Conservation (phyloP, 1,140 invertebrate genomes). For the Leucophenga varia region DNA sequence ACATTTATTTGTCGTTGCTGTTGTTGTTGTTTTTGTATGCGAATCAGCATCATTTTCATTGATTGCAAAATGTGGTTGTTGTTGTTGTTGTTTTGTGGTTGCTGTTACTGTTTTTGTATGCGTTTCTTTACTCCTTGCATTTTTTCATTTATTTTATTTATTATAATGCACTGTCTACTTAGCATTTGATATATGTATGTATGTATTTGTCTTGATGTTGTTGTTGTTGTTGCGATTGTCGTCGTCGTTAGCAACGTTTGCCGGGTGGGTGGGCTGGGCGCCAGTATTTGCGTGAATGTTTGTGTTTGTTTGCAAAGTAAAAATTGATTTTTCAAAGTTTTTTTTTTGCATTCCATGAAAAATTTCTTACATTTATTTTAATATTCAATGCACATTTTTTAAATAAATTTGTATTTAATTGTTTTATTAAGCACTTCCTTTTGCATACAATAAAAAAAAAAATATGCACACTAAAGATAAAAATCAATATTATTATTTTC, state of each 20-base stretch:
- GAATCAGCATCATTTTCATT: too few relatives aligned
- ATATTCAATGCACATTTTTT: background rate
- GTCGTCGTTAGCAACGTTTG: conserved; percentile 13
- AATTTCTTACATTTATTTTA: conserved; percentile 13
- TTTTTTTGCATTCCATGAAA: conserved; percentile 27
- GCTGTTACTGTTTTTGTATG: conserved; percentile 12
- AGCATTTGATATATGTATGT: background rate
- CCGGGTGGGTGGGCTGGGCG: conserved; percentile 47
- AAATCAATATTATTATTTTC: too few relatives aligned
- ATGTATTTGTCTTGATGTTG: background rate
- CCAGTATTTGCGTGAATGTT: too few relatives aligned
- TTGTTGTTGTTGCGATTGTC: background rate
- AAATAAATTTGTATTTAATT: conserved; percentile 8
- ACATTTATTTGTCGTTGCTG: conserved; percentile 1
- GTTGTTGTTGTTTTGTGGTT: conserved; percentile 6
- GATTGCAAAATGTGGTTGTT: too few relatives aligned
- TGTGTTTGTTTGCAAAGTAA: too few relatives aligned
- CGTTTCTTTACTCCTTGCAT: background rate
- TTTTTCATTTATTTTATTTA: too few relatives aligned
- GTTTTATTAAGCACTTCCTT: too few relatives aligned
- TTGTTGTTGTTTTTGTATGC: conserved; percentile 8
- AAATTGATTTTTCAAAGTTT: conserved; percentile 51
- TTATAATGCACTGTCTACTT: too few relatives aligned
- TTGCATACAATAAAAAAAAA: too few relatives aligned
- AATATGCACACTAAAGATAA: too few relatives aligned